phyloP scores from a whole-genome alignment of 2,888 invertebrate genomes.

The Mycalesis mineus region DNA sequence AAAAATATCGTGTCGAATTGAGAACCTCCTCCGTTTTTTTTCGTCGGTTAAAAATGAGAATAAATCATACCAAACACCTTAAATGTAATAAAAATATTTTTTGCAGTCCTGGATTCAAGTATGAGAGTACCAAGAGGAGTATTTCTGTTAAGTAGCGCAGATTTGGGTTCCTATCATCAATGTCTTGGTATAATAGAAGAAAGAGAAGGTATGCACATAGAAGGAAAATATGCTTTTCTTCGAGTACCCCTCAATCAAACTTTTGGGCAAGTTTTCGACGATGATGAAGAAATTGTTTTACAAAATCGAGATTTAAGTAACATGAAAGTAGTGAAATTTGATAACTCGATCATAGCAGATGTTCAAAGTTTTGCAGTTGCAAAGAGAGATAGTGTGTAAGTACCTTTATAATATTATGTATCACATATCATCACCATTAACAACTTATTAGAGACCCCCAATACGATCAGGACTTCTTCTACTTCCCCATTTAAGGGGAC shows the following conservation, averaged over 20 bases:
- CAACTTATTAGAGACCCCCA: no score
- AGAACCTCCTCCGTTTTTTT: no score
- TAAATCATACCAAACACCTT: no score
- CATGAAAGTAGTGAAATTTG: constrained; percentile 10
- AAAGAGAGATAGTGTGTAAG: constrained; percentile 1
- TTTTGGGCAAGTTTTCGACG: constrained; percentile 18
- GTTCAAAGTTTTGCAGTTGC: constrained; percentile 7
- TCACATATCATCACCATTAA: no score
- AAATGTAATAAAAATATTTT: not conserved
- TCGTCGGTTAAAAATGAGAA: no score
- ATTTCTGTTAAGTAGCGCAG: constrained; percentile 34
- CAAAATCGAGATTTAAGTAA: constrained; percentile 4
- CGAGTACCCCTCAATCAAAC: constrained; percentile 36
- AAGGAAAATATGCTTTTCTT: constrained; percentile 52
- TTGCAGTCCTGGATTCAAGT: constrained; percentile 43
- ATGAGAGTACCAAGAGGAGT: constrained; percentile 42
- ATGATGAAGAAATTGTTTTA: not conserved
- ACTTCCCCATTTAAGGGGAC: no score
- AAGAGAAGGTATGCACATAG: constrained; percentile 30
- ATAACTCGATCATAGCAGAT: constrained; percentile 11
- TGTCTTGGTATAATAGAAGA: constrained; percentile 40
- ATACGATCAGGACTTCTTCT: no score
- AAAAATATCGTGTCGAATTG: no score
- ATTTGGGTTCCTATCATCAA: constrained; percentile 46
- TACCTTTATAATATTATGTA: no score